Base-by-base conservation (phyloP, 1,140 invertebrate genomes). In the Dinoponera quadriceps region DNA sequence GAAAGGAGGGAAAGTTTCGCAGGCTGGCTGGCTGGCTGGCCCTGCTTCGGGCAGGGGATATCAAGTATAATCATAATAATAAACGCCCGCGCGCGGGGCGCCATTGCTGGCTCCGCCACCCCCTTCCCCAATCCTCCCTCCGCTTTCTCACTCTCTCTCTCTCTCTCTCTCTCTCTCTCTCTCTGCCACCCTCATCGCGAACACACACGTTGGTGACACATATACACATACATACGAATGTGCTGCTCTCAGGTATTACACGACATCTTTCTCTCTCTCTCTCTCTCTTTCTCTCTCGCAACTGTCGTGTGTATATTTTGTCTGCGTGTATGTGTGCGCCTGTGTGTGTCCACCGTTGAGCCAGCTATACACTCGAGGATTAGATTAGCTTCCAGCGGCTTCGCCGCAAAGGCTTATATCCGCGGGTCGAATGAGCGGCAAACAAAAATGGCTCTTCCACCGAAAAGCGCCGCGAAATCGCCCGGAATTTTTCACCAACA, bases 51-150 rank as follows among this genome's bases (percentile, higher is more conserved):
- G 93, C 93, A 94, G 92, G 93, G 92, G 91, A 94, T 94, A 94
- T 93, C 93, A 92, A 92, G 90, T 93, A 93, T 93, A 93, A 94
- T 94, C 92, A 94, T 93, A 94, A 93, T 94, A 94, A 94, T 94
- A 94, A 94, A 93, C 92, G 92, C 93, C 92, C 92, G 91, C 91
- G 68, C 75, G 88, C 91, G 90, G 91, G 91, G 91, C 92, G 92
- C 92, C 92, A 93, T 93, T 93, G 92, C 93, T 92, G 89, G 85
- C 90, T 90, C 87, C 86, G 73, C 90, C 90, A 88, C 91, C 89
- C 90, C 87, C 88, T 75, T 73, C 68, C 22, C 82, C 63, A 68
- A 49, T 71, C 71, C 77, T 81, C 60, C 89, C 63, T 84, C 85
- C 86, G 83, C 86, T 65, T 85, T 82, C 81, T 75, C 69, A 27